Conservation (phyloP, 2,797 vertebrate genomes). For the Erithacus rubecula region DNA sequence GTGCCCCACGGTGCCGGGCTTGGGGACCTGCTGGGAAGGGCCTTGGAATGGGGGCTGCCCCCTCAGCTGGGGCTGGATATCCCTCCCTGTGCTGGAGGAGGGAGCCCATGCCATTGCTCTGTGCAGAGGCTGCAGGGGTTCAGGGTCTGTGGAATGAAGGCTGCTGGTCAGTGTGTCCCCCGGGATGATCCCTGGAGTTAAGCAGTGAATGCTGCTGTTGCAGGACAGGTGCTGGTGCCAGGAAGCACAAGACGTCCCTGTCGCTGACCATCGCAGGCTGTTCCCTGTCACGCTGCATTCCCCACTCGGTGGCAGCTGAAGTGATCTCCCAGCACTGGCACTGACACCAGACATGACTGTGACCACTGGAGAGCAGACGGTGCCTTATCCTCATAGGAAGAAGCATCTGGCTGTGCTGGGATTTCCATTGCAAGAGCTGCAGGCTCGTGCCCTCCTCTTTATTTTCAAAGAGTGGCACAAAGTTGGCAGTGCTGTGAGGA, state of each 20-base stretch:
- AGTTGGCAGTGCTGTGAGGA: background rate
- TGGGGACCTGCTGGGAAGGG: background rate
- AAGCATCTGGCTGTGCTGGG: background rate
- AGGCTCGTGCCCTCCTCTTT: background rate
- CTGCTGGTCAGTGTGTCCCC: rapidly evolving
- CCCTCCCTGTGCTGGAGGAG: background rate
- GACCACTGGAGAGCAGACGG: background rate
- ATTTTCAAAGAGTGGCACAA: background rate
- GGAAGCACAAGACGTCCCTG: background rate
- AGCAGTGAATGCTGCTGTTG: background rate
- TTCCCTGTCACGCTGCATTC: background rate
- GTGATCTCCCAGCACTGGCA: background rate
- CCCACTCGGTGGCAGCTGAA: background rate
- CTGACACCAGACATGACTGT: rapidly evolving
- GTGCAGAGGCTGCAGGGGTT: rapidly evolving
- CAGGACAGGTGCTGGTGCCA: background rate
- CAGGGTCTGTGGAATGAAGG: rapidly evolving
- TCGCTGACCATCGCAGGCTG: background rate
- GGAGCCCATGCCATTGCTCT: background rate
- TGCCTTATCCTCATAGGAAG: background rate
- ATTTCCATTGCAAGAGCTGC: background rate
- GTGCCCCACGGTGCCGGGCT: rapidly evolving
- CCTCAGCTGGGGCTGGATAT: rapidly evolving
- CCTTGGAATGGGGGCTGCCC: background rate
- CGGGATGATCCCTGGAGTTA: background rate